These are phyloP conservation scores for Coryphaenoides rupestris DNA, from an alignment of 2,113 vertebrate genomes.

Conservation along the genomic window DNA sequence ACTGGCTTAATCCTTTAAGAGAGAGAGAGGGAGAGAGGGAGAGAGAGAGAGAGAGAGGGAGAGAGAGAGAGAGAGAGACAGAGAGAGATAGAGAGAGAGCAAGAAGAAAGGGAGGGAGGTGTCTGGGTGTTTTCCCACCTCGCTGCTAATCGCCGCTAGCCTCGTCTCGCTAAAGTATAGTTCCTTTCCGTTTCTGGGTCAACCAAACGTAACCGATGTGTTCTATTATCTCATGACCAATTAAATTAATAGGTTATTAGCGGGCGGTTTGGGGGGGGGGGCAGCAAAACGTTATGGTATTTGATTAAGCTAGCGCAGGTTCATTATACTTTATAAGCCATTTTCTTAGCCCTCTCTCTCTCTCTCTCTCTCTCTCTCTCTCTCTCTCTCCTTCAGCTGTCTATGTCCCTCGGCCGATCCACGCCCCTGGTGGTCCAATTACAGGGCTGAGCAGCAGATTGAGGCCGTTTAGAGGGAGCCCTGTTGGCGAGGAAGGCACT, in stretches of 20 bases:
- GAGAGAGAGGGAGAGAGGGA: conserved; percentile 14
- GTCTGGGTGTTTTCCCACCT: no score
- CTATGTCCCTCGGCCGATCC: conserved; percentile 56
- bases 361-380: conserved; percentile 8
- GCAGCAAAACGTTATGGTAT: no score
- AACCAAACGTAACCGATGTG: conserved; percentile 98
- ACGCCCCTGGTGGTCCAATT: conserved; percentile 78
- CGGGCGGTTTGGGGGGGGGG: conserved; percentile 97
- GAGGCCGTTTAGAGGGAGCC: conserved; percentile 75
- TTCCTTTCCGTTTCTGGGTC: conserved; percentile 97
- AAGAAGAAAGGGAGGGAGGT: no score
- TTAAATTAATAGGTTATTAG: no score
- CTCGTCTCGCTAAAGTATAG: conserved; percentile 90
- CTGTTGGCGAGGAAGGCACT: conserved; percentile 78
- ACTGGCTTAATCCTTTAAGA: no score
- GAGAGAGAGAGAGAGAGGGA: no score
- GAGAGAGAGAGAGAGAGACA: no score
- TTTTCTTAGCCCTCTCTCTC: conserved; percentile 77
- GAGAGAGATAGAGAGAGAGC: conserved; percentile 8
- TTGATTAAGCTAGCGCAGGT: no score
- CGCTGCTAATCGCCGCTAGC: no score
- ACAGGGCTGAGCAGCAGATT: conserved; percentile 77
- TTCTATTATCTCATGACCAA: no score
- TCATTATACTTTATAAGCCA: conserved; percentile 98
- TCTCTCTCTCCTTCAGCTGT: conserved; percentile 26